Percentiles rank a stretch among this genome's conserved stretches.
Evolutionary conservation across 2,113 vertebrate genomes (phyloP).

Genomic region (Accipiter virgatus): DNA sequence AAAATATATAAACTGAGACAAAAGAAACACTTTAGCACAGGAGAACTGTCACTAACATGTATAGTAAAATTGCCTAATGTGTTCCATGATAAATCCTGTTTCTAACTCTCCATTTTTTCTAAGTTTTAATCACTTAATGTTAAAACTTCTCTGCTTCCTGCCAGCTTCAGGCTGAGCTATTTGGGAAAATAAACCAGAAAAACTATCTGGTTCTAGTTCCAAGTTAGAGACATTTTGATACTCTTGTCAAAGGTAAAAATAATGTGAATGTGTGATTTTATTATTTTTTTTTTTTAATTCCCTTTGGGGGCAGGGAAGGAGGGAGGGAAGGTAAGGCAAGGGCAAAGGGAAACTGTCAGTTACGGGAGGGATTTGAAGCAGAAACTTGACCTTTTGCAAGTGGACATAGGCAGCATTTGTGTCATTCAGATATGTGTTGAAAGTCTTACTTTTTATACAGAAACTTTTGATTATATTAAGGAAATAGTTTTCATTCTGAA

Average conservation of each 20-base stretch:
- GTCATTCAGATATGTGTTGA: neutral
- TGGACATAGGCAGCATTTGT: neutral
- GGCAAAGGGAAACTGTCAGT: neutral
- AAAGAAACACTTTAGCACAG: neutral
- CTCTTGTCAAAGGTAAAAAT: neutral
- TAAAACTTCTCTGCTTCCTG: neutral
- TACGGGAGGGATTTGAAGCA: neutral
- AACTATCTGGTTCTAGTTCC: neutral
- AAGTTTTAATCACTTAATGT: neutral
- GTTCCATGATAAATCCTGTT: neutral
- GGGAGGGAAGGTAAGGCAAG: accelerated
- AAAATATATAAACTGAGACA: neutral
- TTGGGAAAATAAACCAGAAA: neutral
- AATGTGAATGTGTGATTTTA: neutral
- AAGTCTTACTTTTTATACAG: neutral
- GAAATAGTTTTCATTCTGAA: neutral
- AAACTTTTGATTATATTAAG: neutral
- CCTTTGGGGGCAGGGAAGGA: accelerated
- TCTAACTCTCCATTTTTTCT: neutral
- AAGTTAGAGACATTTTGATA: neutral
- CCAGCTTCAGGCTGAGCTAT: neutral
- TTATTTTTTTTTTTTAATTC: neutral
- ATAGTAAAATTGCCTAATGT: neutral
- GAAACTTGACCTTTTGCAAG: neutral
- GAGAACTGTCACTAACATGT: neutral